Percentiles rank a stretch among this genome's conserved stretches.
Evolutionary conservation across 2,113 vertebrate species (phyloP).

Genomic region (Barnardius zonarius): DNA sequence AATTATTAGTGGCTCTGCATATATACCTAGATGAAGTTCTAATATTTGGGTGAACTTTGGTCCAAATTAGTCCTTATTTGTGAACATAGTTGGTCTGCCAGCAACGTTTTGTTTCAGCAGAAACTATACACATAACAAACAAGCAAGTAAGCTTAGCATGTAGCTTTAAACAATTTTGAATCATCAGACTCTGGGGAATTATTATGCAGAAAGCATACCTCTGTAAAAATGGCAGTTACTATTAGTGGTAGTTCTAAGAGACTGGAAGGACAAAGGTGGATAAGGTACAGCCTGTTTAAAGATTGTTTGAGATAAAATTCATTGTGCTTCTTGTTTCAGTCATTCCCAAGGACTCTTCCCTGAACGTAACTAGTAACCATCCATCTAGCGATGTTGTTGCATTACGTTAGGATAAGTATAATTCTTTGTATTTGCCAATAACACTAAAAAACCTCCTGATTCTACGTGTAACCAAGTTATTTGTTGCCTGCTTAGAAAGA

Average conservation of each 20-base stretch:
- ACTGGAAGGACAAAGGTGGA: not conserved
- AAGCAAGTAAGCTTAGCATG: not conserved
- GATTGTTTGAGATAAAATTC: not conserved
- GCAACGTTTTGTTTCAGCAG: not conserved
- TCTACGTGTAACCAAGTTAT: not conserved
- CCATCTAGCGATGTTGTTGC: not conserved
- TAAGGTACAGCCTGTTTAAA: not conserved
- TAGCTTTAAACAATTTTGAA: not conserved
- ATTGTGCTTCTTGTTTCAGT: not conserved
- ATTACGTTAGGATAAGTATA: not conserved
- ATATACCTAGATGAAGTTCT: not conserved
- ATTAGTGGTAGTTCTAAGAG: not conserved
- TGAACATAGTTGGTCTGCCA: not conserved
- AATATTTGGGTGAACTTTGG: not conserved
- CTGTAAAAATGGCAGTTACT: not conserved
- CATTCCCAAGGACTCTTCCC: not conserved
- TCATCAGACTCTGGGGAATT: not conserved
- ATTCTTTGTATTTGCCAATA: not conserved
- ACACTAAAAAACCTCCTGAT: fast-evolving
- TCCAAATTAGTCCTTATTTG: not conserved
- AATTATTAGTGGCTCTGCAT: not conserved
- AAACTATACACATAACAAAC: not conserved
- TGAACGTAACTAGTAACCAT: not conserved
- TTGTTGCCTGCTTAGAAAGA: not conserved
- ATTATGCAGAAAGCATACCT: not conserved